These are phyloP conservation scores for Centropus unirufus DNA, from an alignment of 2,113 vertebrate genomes.

Conservation along the genomic window DNA sequence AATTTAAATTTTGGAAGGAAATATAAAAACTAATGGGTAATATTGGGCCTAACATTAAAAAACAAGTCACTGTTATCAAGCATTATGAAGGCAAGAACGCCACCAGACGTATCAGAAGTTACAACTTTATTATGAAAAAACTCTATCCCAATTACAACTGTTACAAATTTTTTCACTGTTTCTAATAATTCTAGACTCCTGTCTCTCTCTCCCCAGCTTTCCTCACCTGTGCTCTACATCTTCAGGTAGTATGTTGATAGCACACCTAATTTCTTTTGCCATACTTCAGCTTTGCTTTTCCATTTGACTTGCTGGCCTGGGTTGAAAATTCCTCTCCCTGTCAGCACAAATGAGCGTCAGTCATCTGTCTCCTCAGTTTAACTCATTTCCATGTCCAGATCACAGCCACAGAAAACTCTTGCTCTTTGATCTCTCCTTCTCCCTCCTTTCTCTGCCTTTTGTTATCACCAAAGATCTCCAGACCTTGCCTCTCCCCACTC, in stretches of 20 bases:
- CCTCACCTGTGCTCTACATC: not conserved
- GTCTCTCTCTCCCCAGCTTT: not conserved
- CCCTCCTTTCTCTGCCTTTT: not conserved
- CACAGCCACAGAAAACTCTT: not conserved
- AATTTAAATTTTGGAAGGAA: slow-evolving; percentile 27
- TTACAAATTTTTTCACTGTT: not conserved
- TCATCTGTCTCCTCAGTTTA: not conserved
- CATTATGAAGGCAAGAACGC: not conserved
- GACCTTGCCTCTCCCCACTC: not conserved
- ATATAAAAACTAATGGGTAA: not conserved
- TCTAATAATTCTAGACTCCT: not conserved
- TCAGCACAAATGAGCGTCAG: not conserved
- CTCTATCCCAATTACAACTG: not conserved
- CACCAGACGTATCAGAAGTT: not conserved
- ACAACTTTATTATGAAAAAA: not conserved
- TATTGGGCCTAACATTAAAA: slow-evolving; percentile 7
- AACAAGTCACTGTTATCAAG: not conserved
- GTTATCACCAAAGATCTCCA: not conserved
- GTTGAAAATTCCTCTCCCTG: not conserved
- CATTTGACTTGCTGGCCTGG: not conserved
- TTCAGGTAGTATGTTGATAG: not conserved
- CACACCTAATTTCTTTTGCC: not conserved
- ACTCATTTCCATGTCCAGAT: not conserved
- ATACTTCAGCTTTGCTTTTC: not conserved
- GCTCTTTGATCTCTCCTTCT: not conserved